Base-by-base conservation (phyloP, 2,113 vertebrate species). In the Guaruba guarouba region DNA sequence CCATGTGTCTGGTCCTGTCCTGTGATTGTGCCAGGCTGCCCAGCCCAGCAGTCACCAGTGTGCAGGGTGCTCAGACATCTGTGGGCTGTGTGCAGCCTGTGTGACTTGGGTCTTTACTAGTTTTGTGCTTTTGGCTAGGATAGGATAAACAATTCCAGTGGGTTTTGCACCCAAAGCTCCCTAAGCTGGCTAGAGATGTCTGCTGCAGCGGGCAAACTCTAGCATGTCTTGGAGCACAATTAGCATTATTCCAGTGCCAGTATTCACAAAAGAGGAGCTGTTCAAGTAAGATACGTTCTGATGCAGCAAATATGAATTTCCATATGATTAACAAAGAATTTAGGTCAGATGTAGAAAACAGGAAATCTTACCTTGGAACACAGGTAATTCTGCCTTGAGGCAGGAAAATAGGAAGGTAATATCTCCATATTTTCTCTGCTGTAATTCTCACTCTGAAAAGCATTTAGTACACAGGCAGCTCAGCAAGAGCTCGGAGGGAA, bases 1-100 rank as follows among this genome's bases (percentile, higher is more conserved):
- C 22, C 9, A 0, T 37, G 4, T 11, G 0, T 28, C 35, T 4
- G 4, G 14, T 29, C 22, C 62, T 61, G n/a, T n/a, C 62, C 46
- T 17, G 4, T 17, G 61, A 1, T 62, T 75, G n/a, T 75, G 37
- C 49, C 46, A 49, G 68, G 24, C 64, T 51, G 75, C 64, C 55
- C 43, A 33, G 55, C 39, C 43, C 44, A 3, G 8, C 57, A 35
- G 57, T 59, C 22, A 7, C 41, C 37, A 7, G 39, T 1, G 0
- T 14, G 13, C 37, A 59, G 35, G 19, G 12, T 59, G 57, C 61
- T 59, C 63, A 10, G 55, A 9, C 6, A 6, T 20, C 51, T 20
- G 29, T 43, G 55, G 27, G 29, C 31, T 82, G 9, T 37, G 4
- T 24, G 25, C 33, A 33, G 43, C 66, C 39, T 64, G 12, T 24